Evolutionary conservation across 2,113 vertebrate species (phyloP).

Genomic region (Leptobrachium leishanense): DNA sequence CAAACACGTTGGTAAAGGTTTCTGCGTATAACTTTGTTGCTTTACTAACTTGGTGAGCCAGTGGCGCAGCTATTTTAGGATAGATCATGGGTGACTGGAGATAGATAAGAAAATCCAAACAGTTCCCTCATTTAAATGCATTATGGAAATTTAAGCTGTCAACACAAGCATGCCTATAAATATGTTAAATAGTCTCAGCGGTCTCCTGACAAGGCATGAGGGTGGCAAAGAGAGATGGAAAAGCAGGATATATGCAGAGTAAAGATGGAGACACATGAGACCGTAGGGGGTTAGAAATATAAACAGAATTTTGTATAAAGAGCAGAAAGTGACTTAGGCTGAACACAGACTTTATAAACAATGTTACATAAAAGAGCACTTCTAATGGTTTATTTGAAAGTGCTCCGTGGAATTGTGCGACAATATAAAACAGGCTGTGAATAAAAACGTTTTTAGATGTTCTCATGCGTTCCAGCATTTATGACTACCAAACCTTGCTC

Average conservation of each 20-base stretch:
- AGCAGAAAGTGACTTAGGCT: neutral
- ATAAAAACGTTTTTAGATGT: too few species aligned
- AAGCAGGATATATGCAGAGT: neutral
- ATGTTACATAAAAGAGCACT: neutral
- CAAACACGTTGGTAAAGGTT: slow-evolving; percentile 1
- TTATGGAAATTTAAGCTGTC: slow-evolving; percentile 50
- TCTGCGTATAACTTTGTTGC: slow-evolving; percentile 15
- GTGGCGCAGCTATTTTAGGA: slow-evolving; percentile 37
- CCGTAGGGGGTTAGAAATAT: neutral
- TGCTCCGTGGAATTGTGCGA: too few species aligned
- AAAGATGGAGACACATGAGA: slow-evolving; percentile 19
- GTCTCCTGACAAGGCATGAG: slow-evolving; percentile 45
- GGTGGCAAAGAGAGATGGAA: slow-evolving; percentile 28
- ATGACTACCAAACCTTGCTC: too few species aligned
- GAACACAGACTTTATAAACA: neutral
- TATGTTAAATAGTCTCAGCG: slow-evolving; percentile 44
- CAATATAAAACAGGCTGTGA: too few species aligned
- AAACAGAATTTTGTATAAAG: neutral
- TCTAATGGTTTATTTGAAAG: too few species aligned
- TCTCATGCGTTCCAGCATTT: too few species aligned
- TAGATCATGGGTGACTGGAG: slow-evolving; percentile 45
- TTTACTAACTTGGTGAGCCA: slow-evolving; percentile 28
- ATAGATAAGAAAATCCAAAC: slow-evolving; percentile 40
- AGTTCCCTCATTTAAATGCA: slow-evolving; percentile 47
- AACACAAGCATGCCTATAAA: slow-evolving; percentile 47